A percentile compares a stretch with the other conserved stretches of the same genome.
These are phyloP conservation scores for Xestia c-nigrum DNA, from an alignment of 2,888 invertebrate species.

Conservation along the genomic window DNA sequence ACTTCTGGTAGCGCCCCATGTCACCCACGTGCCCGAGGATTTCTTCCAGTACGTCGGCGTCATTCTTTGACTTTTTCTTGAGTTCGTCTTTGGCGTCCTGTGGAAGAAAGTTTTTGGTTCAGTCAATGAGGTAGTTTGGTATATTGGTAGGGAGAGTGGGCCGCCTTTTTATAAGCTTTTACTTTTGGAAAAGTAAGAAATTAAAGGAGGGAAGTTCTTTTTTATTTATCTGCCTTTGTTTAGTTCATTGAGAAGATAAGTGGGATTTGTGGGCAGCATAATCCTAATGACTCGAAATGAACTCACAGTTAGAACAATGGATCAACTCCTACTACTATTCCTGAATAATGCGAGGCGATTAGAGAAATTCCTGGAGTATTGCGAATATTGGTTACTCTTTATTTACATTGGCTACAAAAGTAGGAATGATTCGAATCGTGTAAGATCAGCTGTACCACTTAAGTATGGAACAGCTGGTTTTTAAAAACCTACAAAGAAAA, in stretches of 20 bases:
- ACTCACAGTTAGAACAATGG: neutral
- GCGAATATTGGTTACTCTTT: neutral
- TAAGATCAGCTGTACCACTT: neutral
- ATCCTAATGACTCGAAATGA: neutral
- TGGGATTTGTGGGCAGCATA: neutral
- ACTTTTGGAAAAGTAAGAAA: neutral
- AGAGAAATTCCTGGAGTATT: neutral
- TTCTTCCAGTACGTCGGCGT: constrained; percentile 75
- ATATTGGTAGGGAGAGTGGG: neutral
- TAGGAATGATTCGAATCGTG: neutral
- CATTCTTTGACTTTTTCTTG: constrained; percentile 60
- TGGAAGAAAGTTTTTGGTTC: neutral
- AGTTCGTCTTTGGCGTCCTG: constrained; percentile 52
- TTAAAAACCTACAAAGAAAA: neutral
- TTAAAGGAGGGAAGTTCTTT: neutral
- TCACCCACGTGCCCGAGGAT: constrained; percentile 83
- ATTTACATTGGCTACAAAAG: neutral
- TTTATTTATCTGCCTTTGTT: neutral
- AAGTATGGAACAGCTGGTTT: neutral
- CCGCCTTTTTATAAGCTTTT: neutral
- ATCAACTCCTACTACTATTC: neutral
- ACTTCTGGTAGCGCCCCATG: constrained; percentile 83
- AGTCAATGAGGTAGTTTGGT: neutral
- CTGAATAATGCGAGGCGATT: neutral
- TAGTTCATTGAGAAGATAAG: neutral